Evolutionary conservation across 2,113 vertebrate genomes (phyloP).

Genomic region (Sceloporus tristichus): DNA sequence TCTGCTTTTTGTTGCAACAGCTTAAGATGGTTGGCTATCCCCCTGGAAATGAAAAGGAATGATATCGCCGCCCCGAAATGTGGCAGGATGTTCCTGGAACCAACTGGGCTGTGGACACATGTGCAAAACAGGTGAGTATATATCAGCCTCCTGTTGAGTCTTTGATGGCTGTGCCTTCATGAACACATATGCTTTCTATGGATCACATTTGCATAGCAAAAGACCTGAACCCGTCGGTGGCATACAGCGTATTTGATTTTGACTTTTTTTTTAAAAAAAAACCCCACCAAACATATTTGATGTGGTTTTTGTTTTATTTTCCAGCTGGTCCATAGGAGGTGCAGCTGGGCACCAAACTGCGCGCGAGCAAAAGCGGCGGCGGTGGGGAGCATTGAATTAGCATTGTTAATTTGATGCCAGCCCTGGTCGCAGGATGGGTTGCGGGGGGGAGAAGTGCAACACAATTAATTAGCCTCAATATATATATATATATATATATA

Average conservation of each 20-base stretch:
- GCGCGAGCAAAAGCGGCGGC: background rate
- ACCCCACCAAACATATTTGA: background rate
- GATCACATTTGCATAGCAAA: background rate
- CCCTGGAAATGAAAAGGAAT: background rate
- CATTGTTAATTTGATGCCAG: slow-evolving; percentile 76
- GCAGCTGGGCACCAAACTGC: slow-evolving; percentile 37
- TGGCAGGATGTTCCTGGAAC: background rate
- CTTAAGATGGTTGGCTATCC: too few relatives aligned
- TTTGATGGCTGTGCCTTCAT: background rate
- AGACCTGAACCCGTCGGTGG: background rate
- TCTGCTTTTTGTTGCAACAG: background rate
- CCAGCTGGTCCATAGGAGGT: slow-evolving; percentile 42
- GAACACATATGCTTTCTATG: background rate
- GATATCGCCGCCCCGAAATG: background rate
- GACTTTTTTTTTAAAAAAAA: slow-evolving; percentile 13
- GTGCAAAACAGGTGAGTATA: background rate
- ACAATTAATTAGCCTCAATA: slow-evolving; percentile 82
- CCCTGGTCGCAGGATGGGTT: slow-evolving; percentile 59
- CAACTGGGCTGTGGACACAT: background rate
- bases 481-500: slow-evolving; percentile 48
- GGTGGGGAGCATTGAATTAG: slow-evolving; percentile 40
- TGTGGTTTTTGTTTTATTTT: slow-evolving; percentile 47
- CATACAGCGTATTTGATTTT: background rate
- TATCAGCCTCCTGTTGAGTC: background rate
- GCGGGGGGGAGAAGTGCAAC: slow-evolving; percentile 75